Evolutionary conservation across 2,797 vertebrate genomes (phyloP), one percentile per base, ranked within the genome.

Genomic region (Meriones psammophilus): DNA sequence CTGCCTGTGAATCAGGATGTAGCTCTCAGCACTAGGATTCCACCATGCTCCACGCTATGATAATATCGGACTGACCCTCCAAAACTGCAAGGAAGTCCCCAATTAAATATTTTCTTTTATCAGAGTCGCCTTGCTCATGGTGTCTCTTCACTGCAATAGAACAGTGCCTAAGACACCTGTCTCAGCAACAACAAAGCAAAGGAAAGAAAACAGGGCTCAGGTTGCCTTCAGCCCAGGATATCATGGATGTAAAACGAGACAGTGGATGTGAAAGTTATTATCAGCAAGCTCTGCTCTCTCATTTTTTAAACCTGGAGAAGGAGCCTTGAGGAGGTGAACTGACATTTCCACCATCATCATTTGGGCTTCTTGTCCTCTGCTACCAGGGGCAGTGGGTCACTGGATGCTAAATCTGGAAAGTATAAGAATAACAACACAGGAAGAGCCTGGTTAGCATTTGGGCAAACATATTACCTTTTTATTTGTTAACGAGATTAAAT

Each of bases 341-440:
- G 13, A 64, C 28, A 24, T 88, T 91, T 60, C 74, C 4, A 62
- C 3, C 50, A 13, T 5, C 22, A 2, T 78, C 33, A 33, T 54
- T 15, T 13, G 26, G 30, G 56, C 28, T 20, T 76, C 76, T 56
- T 60, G 20, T 42, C 36, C 28, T 71, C 64, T 5, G 3, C 26
- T 20, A 58, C 36, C 58, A 0, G 0, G 80, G 92, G 46, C 76
- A 84, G 2, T 15, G n/a, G 93, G 78, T 71, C 58, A 8, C 54
- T 88, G n/a, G 71, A 84, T 91, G 98, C 98, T 98, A 98, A 98
- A 98, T 98, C 97, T 73, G 94, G 97, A 97, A 97, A 89, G 92
- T 88, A 89, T 97, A 97, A 97, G 97, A 97, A 97, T 83, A 96
- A 92, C 94, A 80, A 50, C 80, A 88, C 92, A 4, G 96, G 96